A percentile compares a stretch with the other conserved stretches of the same genome.
Evolutionary conservation across 1,140 invertebrate genomes (phyloP).

Genomic region (Stegodyphus dumicola): DNA sequence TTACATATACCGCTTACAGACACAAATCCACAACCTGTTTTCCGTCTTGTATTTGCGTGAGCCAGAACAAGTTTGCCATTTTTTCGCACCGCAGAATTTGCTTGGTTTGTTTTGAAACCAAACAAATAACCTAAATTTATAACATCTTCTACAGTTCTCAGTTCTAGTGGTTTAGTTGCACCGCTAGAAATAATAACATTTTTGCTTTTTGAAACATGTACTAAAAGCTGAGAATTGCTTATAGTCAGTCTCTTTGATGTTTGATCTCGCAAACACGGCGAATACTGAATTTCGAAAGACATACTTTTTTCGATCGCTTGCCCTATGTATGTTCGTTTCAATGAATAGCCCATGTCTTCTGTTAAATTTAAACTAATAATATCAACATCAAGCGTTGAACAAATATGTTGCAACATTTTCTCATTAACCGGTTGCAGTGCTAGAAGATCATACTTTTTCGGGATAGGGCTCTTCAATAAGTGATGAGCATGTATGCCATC

Average conservation of each 20-base stretch:
- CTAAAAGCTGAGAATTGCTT: slow-evolving; percentile 24
- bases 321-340: slow-evolving; percentile 47
- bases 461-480: slow-evolving; percentile 22
- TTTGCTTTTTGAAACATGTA: slow-evolving; percentile 53
- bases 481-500: slow-evolving; percentile 43
- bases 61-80: slow-evolving; percentile 13
- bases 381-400: slow-evolving; percentile 52
- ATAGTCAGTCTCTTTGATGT: slow-evolving; percentile 33
- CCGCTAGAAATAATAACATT: slow-evolving; percentile 61
- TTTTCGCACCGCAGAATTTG: slow-evolving; percentile 27
- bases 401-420: slow-evolving; percentile 47
- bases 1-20: slow-evolving; percentile 5
- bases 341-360: slow-evolving; percentile 11
- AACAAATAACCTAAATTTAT: slow-evolving; percentile 58
- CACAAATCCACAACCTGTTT: slow-evolving; percentile 50
- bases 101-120: slow-evolving; percentile 54
- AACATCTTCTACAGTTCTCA: slow-evolving; percentile 60
- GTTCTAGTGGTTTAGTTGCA: slow-evolving; percentile 41
- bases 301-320: slow-evolving; percentile 30
- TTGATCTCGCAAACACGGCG: slow-evolving; percentile 50
- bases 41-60: slow-evolving; percentile 20
- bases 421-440: slow-evolving; percentile 54
- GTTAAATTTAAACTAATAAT: slow-evolving; percentile 55
- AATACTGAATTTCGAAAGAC: slow-evolving; percentile 61
- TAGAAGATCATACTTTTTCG: slow-evolving; percentile 62